Evolutionary conservation across 2,113 vertebrate species (phyloP).

Genomic region (Numenius arquata): DNA sequence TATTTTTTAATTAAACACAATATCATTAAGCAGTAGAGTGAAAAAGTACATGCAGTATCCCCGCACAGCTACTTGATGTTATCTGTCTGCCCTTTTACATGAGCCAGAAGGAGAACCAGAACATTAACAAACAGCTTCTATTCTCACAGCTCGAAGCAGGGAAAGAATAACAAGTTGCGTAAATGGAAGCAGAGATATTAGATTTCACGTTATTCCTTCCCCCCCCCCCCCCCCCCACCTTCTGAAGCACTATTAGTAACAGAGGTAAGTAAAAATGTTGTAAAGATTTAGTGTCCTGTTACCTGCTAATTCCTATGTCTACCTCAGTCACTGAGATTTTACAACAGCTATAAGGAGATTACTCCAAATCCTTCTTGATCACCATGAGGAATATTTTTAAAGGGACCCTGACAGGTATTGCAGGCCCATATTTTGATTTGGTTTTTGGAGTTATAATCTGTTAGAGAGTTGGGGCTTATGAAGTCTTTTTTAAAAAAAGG

Average conservation of each 20-base stretch:
- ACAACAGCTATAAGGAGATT: neutral
- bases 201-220: neutral
- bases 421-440: neutral
- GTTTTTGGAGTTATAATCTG: neutral
- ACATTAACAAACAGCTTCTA: conserved; percentile 25
- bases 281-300: neutral
- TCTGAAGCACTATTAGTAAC: neutral
- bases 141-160: neutral
- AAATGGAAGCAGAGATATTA: conserved; percentile 17
- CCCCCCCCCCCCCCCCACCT: fast-evolving
- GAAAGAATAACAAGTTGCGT: neutral
- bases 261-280: neutral
- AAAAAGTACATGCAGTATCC: conserved; percentile 39
- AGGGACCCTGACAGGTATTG: neutral
- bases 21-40: neutral
- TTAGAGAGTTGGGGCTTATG: neutral
- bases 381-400: neutral
- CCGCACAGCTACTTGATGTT: conserved; percentile 1
- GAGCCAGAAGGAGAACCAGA: conserved; percentile 12
- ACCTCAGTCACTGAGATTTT: neutral
- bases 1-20: conserved; percentile 24
- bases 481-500: neutral
- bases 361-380: neutral
- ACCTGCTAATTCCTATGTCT: neutral
- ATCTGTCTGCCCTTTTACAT: conserved; percentile 43